phyloP scores from a whole-genome alignment of 2,888 invertebrate genomes.

The Pharmacophagus antenor region DNA sequence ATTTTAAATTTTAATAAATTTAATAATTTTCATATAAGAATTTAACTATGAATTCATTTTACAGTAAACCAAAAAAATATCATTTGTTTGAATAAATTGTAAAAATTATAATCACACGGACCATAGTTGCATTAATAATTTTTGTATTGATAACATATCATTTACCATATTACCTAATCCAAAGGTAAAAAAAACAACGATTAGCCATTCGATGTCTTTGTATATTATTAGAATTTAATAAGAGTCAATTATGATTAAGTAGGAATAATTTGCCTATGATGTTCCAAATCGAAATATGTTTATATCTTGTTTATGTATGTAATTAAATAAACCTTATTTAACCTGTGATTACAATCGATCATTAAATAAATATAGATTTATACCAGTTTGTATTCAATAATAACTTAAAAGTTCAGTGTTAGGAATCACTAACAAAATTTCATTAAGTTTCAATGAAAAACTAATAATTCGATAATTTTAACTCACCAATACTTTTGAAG shows the following conservation, averaged over 20 bases:
- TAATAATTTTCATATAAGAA: too few relatives aligned
- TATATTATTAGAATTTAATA: not conserved
- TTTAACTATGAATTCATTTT: not conserved
- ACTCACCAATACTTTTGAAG: conserved; percentile 49
- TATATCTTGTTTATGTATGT: not conserved
- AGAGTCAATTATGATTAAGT: not conserved
- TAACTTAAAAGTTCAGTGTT: conserved; percentile 8
- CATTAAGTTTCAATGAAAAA: not conserved
- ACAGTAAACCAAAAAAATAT: not conserved
- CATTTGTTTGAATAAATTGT: not conserved
- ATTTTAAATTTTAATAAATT: too few relatives aligned
- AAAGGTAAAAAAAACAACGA: not conserved
- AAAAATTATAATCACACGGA: not conserved
- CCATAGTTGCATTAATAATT: not conserved
- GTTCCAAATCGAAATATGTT: not conserved
- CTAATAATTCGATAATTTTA: not conserved
- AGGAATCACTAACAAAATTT: not conserved
- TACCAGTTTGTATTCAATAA: not conserved
- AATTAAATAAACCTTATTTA: not conserved
- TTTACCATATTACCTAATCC: not conserved
- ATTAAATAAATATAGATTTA: not conserved
- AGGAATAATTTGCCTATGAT: not conserved
- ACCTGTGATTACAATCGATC: not conserved
- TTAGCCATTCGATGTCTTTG: not conserved
- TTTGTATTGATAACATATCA: not conserved